Percentiles rank a stretch among this genome's conserved stretches.
Evolutionary conservation across 2,888 invertebrate genomes (phyloP).

Genomic region (Carpatolechia fugitivella): DNA sequence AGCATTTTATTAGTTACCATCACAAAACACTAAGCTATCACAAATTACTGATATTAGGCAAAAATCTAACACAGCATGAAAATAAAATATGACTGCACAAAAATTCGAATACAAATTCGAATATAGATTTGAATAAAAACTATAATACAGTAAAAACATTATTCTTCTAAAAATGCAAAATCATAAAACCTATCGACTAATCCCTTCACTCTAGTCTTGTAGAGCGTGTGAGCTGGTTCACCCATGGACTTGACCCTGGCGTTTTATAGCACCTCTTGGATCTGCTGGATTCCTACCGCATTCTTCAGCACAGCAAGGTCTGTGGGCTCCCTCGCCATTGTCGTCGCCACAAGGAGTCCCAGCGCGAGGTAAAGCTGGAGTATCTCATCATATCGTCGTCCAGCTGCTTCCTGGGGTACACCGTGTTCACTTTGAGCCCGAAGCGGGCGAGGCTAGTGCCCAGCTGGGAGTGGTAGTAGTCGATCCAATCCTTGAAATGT

Average conservation of each 20-base stretch:
- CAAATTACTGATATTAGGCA: too few species aligned
- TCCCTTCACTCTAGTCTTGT: background rate
- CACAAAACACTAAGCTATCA: too few species aligned
- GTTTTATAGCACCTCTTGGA: background rate
- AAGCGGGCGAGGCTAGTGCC: conserved; percentile 28
- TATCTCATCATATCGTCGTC: conserved; percentile 37
- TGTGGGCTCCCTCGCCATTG: background rate
- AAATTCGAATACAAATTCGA: too few species aligned
- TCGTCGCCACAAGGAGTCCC: background rate
- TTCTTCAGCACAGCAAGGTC: background rate
- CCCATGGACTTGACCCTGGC: background rate
- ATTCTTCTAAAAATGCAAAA: background rate
- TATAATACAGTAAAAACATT: background rate
- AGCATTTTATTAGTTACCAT: too few species aligned
- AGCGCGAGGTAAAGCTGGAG: conserved; percentile 18
- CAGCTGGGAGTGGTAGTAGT: conserved; percentile 33
- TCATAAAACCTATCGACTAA: background rate
- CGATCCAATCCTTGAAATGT: conserved; percentile 34
- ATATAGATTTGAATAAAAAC: too few species aligned
- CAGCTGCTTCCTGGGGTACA: conserved; percentile 35
- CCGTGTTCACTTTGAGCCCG: conserved; percentile 29
- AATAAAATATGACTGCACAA: too few species aligned
- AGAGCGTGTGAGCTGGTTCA: background rate
- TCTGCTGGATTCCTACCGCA: background rate
- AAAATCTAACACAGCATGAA: too few species aligned